Conservation (phyloP, 1,140 invertebrate species). For the Hylyphantes graminicola region DNA sequence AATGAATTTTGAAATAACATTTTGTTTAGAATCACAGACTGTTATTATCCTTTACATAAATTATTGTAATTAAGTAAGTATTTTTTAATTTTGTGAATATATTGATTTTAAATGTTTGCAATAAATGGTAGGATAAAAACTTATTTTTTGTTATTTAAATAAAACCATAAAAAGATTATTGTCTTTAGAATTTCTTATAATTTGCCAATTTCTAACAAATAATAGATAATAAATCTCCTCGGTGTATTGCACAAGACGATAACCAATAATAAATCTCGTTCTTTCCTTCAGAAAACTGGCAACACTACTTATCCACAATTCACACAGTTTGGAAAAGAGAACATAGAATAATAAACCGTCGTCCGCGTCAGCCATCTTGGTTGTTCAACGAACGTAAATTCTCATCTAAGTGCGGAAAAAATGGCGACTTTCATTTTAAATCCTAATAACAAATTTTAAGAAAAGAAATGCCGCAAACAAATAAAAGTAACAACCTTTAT, state of each 20-base stretch:
- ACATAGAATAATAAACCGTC: not conserved
- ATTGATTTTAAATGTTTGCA: too few species aligned
- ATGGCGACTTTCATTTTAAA: not conserved
- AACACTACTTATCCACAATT: slow-evolving; percentile 23
- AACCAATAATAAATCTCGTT: slow-evolving; percentile 12
- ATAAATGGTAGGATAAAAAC: too few species aligned
- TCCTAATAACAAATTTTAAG: not conserved
- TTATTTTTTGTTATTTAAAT: too few species aligned
- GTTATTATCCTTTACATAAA: too few species aligned
- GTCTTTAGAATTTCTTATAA: not conserved
- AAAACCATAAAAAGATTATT: too few species aligned
- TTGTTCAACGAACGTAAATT: not conserved
- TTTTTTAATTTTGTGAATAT: too few species aligned
- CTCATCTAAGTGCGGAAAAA: slow-evolving; percentile 19
- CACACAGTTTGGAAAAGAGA: not conserved
- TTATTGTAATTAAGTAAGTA: too few species aligned
- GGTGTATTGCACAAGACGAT: slow-evolving; percentile 20
- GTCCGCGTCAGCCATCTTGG: too few species aligned
- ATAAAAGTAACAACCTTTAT: too few species aligned
- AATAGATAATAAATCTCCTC: not conserved
- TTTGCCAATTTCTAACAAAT: not conserved
- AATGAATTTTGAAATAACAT: too few species aligned
- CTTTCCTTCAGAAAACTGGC: slow-evolving; percentile 4
- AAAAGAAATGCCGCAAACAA: too few species aligned
- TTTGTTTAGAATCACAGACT: too few species aligned